A percentile compares a stretch with the other conserved stretches of the same genome.
These are phyloP conservation scores for Listronotus bonariensis DNA, from an alignment of 1,140 invertebrate genomes.

Conservation along the genomic window DNA sequence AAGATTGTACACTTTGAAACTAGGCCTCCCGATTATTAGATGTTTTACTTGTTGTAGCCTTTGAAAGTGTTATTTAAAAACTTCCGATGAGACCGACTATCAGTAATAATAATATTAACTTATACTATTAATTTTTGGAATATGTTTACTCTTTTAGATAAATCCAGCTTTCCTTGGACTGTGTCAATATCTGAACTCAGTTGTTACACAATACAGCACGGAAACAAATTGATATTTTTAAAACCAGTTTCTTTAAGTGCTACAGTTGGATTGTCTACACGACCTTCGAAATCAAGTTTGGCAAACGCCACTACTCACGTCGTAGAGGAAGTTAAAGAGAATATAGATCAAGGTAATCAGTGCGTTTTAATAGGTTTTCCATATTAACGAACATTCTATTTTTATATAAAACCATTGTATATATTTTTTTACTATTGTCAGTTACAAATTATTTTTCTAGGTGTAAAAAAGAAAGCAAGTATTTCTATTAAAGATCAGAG, in stretches of 20 bases:
- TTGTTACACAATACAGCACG: conserved; percentile 60
- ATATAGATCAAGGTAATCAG: not conserved
- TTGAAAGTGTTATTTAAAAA: too few relatives aligned
- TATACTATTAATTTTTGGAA: too few relatives aligned
- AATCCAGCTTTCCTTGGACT: conserved; percentile 65
- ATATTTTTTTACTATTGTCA: too few relatives aligned
- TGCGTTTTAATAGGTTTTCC: too few relatives aligned
- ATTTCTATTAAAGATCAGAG: conserved; percentile 5
- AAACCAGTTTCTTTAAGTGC: conserved; percentile 64
- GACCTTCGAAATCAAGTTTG: conserved; percentile 44
- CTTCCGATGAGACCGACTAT: too few relatives aligned
- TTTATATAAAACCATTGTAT: too few relatives aligned
- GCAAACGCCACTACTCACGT: not conserved
- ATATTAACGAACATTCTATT: too few relatives aligned
- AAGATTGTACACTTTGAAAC: too few relatives aligned
- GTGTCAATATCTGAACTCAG: conserved; percentile 60
- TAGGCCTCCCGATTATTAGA: too few relatives aligned
- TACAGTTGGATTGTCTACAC: conserved; percentile 62
- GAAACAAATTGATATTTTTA: conserved; percentile 58
- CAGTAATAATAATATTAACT: too few relatives aligned
- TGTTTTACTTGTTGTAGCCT: too few relatives aligned
- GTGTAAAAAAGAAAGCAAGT: not conserved
- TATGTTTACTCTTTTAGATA: conserved; percentile 53
- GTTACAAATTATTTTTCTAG: too few relatives aligned
- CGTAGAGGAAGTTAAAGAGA: not conserved